A percentile compares a stretch with the other conserved stretches of the same genome.
Conservation (phyloP, 2,797 vertebrate species). For the Rhodeus uyekii region DNA sequence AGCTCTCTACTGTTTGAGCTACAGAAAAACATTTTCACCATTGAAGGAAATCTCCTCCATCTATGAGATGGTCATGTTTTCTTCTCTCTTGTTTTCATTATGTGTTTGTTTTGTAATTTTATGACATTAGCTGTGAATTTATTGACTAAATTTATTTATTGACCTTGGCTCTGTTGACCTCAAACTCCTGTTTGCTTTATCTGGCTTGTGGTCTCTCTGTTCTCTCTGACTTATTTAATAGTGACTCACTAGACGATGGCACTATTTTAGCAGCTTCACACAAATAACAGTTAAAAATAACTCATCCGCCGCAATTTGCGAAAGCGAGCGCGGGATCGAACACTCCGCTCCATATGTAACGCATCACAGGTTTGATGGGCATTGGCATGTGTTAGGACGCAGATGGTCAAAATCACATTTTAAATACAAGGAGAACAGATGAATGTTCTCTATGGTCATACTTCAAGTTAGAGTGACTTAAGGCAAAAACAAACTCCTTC, state of each 20-base stretch:
- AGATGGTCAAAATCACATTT: constrained; percentile 32
- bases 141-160: background rate
- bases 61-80: too few species aligned
- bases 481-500: background rate
- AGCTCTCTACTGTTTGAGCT: too few species aligned
- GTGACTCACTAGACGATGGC: background rate
- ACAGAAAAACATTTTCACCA: too few species aligned
- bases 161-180: background rate
- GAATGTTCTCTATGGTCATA: background rate
- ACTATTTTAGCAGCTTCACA: constrained; percentile 4
- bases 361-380: constrained; percentile 19
- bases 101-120: too few species aligned
- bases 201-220: background rate
- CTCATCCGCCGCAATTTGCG: background rate
- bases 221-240: background rate
- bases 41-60: too few species aligned
- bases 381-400: constrained; percentile 7
- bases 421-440: constrained; percentile 13
- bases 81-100: too few species aligned
- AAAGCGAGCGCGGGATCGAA: constrained; percentile 3
- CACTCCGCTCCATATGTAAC: constrained; percentile 10
- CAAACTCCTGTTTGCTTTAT: constrained; percentile 11
- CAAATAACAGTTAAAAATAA: background rate
- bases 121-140: too few species aligned
- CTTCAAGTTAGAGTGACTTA: background rate